Conservation (phyloP, 2,888 invertebrate species). For the Lathronympha strigana region DNA sequence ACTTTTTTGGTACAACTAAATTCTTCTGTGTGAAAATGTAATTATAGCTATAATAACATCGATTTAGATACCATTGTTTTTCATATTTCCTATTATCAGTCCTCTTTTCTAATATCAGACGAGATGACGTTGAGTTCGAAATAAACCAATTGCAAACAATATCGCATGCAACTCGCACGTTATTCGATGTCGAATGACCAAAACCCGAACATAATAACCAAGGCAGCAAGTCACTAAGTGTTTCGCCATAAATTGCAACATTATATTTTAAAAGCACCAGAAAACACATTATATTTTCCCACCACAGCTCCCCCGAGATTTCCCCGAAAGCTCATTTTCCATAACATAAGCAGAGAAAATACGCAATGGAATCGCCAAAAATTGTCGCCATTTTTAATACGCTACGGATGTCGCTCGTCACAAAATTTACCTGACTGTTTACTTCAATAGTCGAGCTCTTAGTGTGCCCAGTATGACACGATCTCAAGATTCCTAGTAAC, state of each 20-base stretch:
- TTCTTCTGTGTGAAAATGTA: no score
- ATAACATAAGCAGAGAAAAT: background rate
- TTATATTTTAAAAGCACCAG: background rate
- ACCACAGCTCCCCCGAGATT: background rate
- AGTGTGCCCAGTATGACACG: background rate
- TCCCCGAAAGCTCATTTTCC: background rate
- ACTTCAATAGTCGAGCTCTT: background rate
- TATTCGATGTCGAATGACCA: no score
- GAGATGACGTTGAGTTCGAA: no score
- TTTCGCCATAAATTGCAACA: background rate
- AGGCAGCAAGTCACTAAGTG: background rate
- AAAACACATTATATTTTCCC: background rate
- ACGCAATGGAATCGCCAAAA: background rate
- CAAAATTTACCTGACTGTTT: background rate
- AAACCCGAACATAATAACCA: no score
- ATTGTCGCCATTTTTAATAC: constrained; percentile 1
- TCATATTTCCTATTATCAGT: no score
- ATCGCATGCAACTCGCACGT: no score
- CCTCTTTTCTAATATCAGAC: no score
- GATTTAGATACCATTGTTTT: no score
- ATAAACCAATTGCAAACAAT: no score
- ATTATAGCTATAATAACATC: no score
- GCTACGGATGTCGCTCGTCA: background rate
- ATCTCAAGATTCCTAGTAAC: background rate
- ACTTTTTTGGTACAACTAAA: no score